Evolutionary conservation across 2,113 vertebrate species (phyloP).

Genomic region (Lophochroa leadbeateri): DNA sequence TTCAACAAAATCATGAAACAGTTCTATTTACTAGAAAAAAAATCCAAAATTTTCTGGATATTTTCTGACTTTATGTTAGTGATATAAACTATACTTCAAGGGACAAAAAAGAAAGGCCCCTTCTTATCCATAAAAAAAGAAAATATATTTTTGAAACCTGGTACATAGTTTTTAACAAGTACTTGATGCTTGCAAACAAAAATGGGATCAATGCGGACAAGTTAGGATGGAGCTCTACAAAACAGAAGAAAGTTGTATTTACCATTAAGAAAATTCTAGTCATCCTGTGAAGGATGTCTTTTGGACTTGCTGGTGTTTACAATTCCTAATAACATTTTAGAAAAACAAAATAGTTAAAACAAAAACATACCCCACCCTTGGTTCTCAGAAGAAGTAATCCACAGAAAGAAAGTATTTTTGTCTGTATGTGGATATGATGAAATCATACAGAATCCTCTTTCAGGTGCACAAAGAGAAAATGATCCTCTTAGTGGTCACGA

Average conservation of each 20-base stretch:
- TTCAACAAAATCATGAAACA: background rate
- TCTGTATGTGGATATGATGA: background rate
- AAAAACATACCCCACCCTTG: accelerated
- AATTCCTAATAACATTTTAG: background rate
- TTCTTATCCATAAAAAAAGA: background rate
- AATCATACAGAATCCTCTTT: background rate
- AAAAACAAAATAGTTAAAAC: background rate
- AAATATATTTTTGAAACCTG: background rate
- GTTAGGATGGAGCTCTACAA: background rate
- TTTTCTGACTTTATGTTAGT: background rate
- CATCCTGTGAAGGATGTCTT: background rate
- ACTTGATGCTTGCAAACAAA: background rate
- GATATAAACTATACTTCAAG: background rate
- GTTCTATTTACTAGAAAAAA: background rate
- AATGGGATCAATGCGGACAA: background rate
- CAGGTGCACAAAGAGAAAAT: background rate
- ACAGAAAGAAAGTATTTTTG: background rate
- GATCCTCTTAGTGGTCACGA: background rate
- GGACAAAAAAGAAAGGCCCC: background rate
- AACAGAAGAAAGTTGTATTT: background rate
- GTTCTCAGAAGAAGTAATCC: background rate
- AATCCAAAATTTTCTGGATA: background rate
- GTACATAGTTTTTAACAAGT: background rate
- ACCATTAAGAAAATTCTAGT: background rate
- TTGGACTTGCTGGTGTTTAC: background rate